Conservation (phyloP, 2,888 invertebrate genomes). For the Hirtodrosophila duncani region DNA sequence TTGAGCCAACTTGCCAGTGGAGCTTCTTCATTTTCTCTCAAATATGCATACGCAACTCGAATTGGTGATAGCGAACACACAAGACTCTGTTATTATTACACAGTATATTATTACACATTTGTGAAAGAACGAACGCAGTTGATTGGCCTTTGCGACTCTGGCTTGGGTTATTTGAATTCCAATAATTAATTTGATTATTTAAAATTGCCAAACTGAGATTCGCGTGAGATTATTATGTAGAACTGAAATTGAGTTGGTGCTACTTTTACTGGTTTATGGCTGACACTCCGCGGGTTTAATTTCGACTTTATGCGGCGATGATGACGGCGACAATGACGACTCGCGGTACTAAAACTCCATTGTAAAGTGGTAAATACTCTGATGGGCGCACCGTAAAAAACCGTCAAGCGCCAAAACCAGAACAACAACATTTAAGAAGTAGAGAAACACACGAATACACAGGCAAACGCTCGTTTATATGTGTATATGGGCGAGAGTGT, state of each 20-base stretch:
- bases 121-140: no score
- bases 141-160: no score
- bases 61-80: no score
- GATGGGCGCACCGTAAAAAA: conserved; percentile 72
- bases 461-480: conserved; percentile 4
- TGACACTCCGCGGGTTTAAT: conserved; percentile 73
- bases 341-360: conserved; percentile 74
- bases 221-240: conserved; percentile 35
- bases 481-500: conserved; percentile 11
- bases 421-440: conserved; percentile 67
- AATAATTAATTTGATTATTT: no score
- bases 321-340: conserved; percentile 76
- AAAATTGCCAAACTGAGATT: no score
- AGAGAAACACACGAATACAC: conserved; percentile 28
- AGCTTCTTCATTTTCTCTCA: conserved; percentile 21
- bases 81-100: no score
- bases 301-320: conserved; percentile 75
- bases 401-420: conserved; percentile 70
- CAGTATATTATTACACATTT: no score
- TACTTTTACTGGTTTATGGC: conserved; percentile 61
- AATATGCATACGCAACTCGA: not conserved
- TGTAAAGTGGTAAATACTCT: conserved; percentile 74
- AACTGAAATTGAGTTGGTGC: conserved; percentile 47
- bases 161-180: no score
- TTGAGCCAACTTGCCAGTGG: not conserved